Conservation (phyloP, 2,888 invertebrate species). For the Cephus runcator region DNA sequence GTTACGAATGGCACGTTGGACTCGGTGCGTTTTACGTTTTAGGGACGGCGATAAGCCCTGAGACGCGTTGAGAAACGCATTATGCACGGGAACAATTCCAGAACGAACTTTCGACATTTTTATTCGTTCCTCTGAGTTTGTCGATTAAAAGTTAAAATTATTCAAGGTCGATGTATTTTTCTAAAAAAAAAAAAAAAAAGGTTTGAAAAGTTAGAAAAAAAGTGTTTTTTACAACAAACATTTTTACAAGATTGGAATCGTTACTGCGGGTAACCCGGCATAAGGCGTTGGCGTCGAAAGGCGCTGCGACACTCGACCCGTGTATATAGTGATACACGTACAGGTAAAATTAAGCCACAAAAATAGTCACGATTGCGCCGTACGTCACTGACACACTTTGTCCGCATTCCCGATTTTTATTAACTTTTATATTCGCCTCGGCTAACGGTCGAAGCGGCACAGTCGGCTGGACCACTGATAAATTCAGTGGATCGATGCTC, state of each 20-base stretch:
- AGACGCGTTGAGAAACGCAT: not conserved
- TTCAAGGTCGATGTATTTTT: not conserved
- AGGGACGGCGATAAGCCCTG: not conserved
- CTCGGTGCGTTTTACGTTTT: not conserved
- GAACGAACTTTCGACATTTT: not conserved
- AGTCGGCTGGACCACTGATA: conserved; percentile 27
- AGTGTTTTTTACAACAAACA: not conserved
- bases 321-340: not conserved
- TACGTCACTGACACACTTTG: conserved; percentile 15
- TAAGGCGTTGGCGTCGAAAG: not conserved
- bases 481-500: conserved; percentile 25
- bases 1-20: not conserved
- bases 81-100: not conserved
- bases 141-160: not conserved
- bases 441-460: conserved; percentile 5
- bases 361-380: not conserved
- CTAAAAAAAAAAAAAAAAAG: not conserved
- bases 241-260: not conserved
- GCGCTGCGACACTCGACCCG: not conserved
- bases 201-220: not conserved
- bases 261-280: not conserved
- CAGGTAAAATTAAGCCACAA: not conserved
- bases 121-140: not conserved
- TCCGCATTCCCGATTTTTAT: conserved; percentile 7
- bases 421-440: conserved; percentile 5